Percentiles rank a stretch among this genome's conserved stretches.
These are phyloP conservation scores for Atta colombica DNA, from an alignment of 1,140 invertebrate species.

Conservation along the genomic window DNA sequence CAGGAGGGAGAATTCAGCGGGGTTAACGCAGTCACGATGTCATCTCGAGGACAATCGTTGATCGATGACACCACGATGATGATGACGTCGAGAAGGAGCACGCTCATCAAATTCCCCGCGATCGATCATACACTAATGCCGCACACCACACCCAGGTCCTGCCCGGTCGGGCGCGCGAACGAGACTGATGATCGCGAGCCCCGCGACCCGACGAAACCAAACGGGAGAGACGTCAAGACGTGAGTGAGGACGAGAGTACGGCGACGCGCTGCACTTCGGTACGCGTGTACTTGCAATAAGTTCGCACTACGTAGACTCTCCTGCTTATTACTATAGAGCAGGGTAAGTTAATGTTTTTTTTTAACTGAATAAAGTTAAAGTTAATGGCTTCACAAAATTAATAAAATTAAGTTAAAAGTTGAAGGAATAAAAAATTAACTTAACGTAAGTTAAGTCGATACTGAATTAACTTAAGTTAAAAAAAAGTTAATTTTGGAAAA, in stretches of 20 bases:
- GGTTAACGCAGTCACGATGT: background rate
- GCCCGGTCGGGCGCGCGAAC: constrained; percentile 44
- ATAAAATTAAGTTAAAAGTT: too few relatives aligned
- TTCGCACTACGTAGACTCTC: too few relatives aligned
- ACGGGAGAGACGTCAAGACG: background rate
- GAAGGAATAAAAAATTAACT: too few relatives aligned
- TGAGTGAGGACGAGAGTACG: background rate
- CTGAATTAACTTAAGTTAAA: too few relatives aligned
- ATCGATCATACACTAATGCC: constrained; percentile 8
- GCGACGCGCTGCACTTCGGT: background rate
- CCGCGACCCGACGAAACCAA: background rate
- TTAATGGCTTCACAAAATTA: too few relatives aligned
- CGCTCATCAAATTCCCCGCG: background rate
- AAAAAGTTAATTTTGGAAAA: too few relatives aligned
- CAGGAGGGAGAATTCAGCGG: background rate
- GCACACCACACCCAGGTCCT: background rate
- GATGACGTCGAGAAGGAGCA: background rate
- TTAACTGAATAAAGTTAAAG: too few relatives aligned
- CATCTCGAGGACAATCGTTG: constrained; percentile 41
- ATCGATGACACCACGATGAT: constrained; percentile 14
- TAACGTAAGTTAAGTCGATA: too few relatives aligned
- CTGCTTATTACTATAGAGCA: too few relatives aligned
- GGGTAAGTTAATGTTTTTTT: too few relatives aligned
- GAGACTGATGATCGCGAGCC: constrained; percentile 31
- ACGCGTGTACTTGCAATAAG: background rate